phyloP scores from a whole-genome alignment of 2,888 invertebrate genomes.

The Papilio protenor region DNA sequence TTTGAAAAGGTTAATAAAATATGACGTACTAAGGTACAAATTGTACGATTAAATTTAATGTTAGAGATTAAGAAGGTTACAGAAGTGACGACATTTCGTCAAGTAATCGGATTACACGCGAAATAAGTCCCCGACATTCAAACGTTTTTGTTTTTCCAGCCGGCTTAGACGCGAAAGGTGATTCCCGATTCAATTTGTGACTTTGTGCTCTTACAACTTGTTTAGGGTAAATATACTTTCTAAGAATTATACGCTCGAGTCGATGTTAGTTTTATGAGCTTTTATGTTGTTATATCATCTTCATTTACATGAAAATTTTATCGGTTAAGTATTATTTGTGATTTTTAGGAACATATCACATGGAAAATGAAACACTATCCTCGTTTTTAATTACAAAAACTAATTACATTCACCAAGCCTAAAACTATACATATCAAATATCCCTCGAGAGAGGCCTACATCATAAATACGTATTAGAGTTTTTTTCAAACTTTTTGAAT shows the following conservation, averaged over 20 bases:
- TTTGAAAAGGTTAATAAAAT: constrained; percentile 38
- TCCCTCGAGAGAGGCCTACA: background rate
- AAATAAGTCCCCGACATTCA: constrained; percentile 56
- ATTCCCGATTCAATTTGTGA: constrained; percentile 45
- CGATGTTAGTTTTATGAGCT: constrained; percentile 27
- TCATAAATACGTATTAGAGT: background rate
- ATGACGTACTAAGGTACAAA: constrained; percentile 48
- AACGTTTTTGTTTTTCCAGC: constrained; percentile 48
- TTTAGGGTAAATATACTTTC: constrained; percentile 43
- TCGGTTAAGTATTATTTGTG: background rate
- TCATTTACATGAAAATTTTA: background rate
- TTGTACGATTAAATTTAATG: constrained; percentile 63
- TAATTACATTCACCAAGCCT: background rate
- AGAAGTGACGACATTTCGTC: constrained; percentile 62
- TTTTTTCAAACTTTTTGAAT: background rate
- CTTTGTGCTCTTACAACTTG: constrained; percentile 46
- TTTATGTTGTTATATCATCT: constrained; percentile 7
- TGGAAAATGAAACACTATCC: background rate
- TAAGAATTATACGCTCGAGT: constrained; percentile 32
- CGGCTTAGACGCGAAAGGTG: constrained; percentile 44
- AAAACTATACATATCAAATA: background rate
- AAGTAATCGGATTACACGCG: constrained; percentile 67
- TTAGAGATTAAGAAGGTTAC: constrained; percentile 60
- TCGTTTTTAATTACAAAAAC: background rate
- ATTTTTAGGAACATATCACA: background rate